Base-by-base conservation (phyloP, 2,113 vertebrate species). In the Podilymbus podiceps region DNA sequence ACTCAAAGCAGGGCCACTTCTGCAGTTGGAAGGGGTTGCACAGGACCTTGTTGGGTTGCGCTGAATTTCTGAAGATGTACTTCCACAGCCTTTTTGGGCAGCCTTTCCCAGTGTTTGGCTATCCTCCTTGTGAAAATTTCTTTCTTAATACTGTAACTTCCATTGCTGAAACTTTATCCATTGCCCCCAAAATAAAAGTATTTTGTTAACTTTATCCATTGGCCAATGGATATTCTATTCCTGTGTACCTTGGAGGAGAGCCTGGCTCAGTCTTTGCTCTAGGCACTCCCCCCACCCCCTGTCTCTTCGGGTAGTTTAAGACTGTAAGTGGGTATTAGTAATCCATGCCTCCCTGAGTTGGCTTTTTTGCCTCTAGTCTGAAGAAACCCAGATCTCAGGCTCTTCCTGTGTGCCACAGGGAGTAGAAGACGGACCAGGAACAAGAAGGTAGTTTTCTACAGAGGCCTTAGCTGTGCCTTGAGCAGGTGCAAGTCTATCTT, bases 281-380 rank as follows among this genome's bases (percentile, higher is more conserved):
- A 38, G 15, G 5, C 8, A 6, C 3, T 27, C 8, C 12, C 1
- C 1, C 11, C 2, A 9, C 2, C 8, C 38, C 38, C 13, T 44
- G 23, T 69, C 47, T 16, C 6, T 62, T 38, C 25, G 11, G 9
- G 6, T 6, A 25, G 13, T 9, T 77, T 53, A 33, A 38, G 55
- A 10, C 12, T 81, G 6, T 52, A 62, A 22, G 19, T 25, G 11
- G 5, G 3, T 8, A 6, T 18, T 2, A 55, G 31, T 40, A 75
- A 21, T 11, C 4, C 6, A 6, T 2, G 1, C 11, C 25, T 82
- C n/a, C 17, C 21, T 4, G 22, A 3, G 8, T 42, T 31, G 46
- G 7, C 4, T 62, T 77, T 66, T 66, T 63, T 14, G 6, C 66
- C 4, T 33, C 5, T 69, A 8, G 13, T 74, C 19, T 38, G 21